Base-by-base conservation (phyloP, 1,140 invertebrate genomes). In the Drosophila grimshawi region DNA sequence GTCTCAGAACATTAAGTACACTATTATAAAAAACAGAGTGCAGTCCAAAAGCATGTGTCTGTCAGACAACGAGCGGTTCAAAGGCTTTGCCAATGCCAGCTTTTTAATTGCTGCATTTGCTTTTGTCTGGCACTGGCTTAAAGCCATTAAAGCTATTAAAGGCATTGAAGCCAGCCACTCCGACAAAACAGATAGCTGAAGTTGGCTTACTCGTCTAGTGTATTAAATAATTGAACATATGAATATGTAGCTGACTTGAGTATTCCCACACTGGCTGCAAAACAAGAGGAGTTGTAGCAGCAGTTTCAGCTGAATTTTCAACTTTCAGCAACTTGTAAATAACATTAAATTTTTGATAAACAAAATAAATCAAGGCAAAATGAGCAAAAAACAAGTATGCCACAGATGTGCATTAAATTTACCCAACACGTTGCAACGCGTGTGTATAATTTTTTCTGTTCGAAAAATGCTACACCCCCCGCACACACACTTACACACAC, bases 151-250 rank as follows among this genome's bases (percentile, higher is more conserved):
- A 74, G 61, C 39, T 1, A 19, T 86, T 86, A 79, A 88, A 88
- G 64, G 61, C 82, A 70, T 86, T 78, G 8, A 61, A 74, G 61
- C 39, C 19, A 61, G 56, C 45, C 52, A 41, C 60, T 19, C 19
- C 45, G 41, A 51, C 69, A 48, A 43, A 53, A 39, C 37, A 19
- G 45, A 64, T 66, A 66, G 53, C 51, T 64, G 46, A 75, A 76
- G 65, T 73, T 66, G 69, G 32, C 41, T 56, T 61, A 59, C 52
- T 78, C 51, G 74, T 53, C 67, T 69, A 51, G 75, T 61, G 67
- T 80, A 77, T 80, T 86, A 80, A 86, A 86, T 86, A 86, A 86
- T 86, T 86, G 79, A 86, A 53, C 71, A 76, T 82, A 88, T 82
- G 82, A 86, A 86, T 76, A 79, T 88, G 66, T 88, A 80, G 71